Conservation (phyloP, 2,113 vertebrate species). For the Cephalophus harveyi region DNA sequence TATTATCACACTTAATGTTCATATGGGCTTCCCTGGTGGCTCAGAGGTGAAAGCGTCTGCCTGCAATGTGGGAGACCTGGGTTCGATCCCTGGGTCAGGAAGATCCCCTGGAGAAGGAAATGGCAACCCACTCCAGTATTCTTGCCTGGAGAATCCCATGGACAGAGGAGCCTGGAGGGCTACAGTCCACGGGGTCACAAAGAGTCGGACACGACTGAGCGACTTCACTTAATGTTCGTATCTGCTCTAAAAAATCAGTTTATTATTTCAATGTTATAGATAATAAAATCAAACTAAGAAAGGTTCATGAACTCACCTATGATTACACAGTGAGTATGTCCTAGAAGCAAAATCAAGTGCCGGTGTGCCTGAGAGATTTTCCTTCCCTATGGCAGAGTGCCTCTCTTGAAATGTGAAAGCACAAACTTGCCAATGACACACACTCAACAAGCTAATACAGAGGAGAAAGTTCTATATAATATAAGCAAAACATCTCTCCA, state of each 20-base stretch:
- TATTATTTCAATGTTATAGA: neutral
- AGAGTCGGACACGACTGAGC: too few relatives aligned
- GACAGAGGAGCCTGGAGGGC: too few relatives aligned
- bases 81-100: too few relatives aligned
- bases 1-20: neutral
- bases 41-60: too few relatives aligned
- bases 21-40: too few relatives aligned
- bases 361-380: neutral
- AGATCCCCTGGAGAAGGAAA: too few relatives aligned
- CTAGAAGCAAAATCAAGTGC: neutral
- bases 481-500: slow-evolving; percentile 16
- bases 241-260: neutral
- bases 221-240: too few relatives aligned
- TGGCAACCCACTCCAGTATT: too few relatives aligned
- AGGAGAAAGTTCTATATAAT: neutral
- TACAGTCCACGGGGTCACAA: too few relatives aligned
- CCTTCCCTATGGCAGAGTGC: neutral
- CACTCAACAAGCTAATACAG: neutral
- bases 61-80: too few relatives aligned
- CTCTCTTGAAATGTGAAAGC: neutral
- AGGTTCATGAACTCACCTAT: neutral
- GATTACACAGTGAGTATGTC: neutral
- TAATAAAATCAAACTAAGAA: neutral
- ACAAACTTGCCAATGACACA: neutral
- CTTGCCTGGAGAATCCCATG: too few relatives aligned